Evolutionary conservation across 2,797 vertebrate genomes (phyloP).

Genomic region (Sparus aurata): DNA sequence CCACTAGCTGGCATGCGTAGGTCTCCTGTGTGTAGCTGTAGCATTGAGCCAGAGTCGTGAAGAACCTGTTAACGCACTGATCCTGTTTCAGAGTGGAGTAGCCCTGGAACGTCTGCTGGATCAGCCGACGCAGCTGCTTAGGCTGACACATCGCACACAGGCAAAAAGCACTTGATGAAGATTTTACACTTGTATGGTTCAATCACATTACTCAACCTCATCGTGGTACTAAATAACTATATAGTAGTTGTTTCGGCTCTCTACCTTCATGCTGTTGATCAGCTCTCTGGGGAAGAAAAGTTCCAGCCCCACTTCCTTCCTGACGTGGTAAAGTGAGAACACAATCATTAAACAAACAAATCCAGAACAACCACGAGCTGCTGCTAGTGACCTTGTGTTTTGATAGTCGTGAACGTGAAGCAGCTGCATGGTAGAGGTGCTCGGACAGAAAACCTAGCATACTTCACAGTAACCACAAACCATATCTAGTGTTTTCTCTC

Average conservation of each 20-base stretch:
- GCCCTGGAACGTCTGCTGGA: constrained; percentile 96
- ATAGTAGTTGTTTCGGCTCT: neutral
- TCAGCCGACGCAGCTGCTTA: constrained; percentile 92
- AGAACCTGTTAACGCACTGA: constrained; percentile 92
- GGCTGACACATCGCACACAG: constrained; percentile 76
- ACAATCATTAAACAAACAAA: neutral
- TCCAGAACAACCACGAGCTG: neutral
- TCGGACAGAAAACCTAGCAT: too few species aligned
- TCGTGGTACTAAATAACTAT: too few species aligned
- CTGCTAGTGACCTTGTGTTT: neutral
- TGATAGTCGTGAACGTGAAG: neutral
- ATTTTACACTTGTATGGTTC: neutral
- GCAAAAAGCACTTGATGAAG: rapidly evolving
- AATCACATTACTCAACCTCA: neutral
- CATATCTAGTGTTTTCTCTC: neutral
- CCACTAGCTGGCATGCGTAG: constrained; percentile 93
- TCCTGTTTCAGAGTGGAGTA: constrained; percentile 91
- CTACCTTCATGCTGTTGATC: constrained; percentile 88
- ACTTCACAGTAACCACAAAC: neutral
- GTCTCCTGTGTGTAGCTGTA: constrained; percentile 91
- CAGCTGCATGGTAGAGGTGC: neutral
- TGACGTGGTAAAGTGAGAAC: constrained; percentile 56
- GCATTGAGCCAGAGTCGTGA: constrained; percentile 89
- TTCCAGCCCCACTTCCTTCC: constrained; percentile 94
- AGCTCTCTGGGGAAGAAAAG: constrained; percentile 94